Evolutionary conservation across 2,113 vertebrate genomes (phyloP).

Genomic region (Coptodon bakossiorum): DNA sequence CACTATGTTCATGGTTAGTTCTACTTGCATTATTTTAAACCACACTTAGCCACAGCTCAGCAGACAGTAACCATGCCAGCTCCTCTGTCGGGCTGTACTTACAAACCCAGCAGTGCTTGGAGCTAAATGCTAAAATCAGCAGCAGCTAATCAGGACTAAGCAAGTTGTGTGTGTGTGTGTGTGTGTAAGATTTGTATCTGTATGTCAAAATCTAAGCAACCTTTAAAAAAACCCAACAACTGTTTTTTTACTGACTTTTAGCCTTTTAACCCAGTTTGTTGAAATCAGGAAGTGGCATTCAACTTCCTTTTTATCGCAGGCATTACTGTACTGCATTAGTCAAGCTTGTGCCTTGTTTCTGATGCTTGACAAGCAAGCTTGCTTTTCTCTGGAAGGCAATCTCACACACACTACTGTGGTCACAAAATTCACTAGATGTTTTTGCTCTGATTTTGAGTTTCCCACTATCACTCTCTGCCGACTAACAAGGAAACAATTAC

Average conservation of each 20-base stretch:
- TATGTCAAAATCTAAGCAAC: not conserved
- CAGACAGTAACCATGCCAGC: not conserved
- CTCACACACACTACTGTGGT: not conserved
- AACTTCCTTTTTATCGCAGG: accelerated
- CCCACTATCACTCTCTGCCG: not conserved
- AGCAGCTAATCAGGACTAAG: not conserved
- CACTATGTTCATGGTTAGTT: not conserved
- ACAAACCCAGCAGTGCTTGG: not conserved
- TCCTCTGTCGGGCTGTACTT: not conserved
- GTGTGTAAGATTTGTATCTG: not conserved
- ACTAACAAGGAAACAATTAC: not conserved
- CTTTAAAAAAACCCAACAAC: not conserved
- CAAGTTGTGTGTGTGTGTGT: not conserved
- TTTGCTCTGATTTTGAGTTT: accelerated
- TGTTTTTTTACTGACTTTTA: not conserved
- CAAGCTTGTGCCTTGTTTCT: not conserved
- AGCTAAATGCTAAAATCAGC: not conserved
- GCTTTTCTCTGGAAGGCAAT: not conserved
- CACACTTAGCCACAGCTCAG: not conserved
- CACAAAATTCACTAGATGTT: not conserved
- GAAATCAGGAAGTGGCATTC: not conserved
- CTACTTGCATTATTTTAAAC: not conserved
- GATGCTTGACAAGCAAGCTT: not conserved
- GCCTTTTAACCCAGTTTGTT: not conserved
- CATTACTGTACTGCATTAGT: not conserved